phyloP scores from a whole-genome alignment of 1,140 invertebrate species.

The Potamilus streckersoni region DNA sequence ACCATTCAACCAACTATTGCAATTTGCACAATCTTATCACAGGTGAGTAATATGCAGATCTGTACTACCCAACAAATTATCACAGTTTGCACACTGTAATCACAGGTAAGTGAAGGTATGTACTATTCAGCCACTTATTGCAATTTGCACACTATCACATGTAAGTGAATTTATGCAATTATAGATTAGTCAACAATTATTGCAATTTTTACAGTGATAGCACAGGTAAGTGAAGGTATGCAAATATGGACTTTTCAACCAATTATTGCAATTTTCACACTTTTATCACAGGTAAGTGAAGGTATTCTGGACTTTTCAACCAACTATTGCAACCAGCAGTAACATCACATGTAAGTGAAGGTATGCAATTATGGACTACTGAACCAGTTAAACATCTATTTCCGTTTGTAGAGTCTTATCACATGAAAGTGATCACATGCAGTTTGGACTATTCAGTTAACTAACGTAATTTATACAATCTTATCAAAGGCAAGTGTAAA shows the following conservation, averaged over 20 bases:
- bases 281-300: slow-evolving; percentile 65
- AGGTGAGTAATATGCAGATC: slow-evolving; percentile 65
- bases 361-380: slow-evolving; percentile 70
- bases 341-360: slow-evolving; percentile 62
- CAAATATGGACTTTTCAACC: slow-evolving; percentile 70
- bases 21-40: slow-evolving; percentile 70
- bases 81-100: slow-evolving; percentile 71
- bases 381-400: slow-evolving; percentile 68
- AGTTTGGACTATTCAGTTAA: slow-evolving; percentile 70
- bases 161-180: no score
- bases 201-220: no score
- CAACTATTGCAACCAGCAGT: slow-evolving; percentile 72
- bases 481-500: slow-evolving; percentile 61
- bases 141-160: no score
- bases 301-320: slow-evolving; percentile 71
- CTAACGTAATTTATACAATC: slow-evolving; percentile 71
- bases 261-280: slow-evolving; percentile 72
- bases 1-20: slow-evolving; percentile 72
- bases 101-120: slow-evolving; percentile 45
- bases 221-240: slow-evolving; percentile 49
- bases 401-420: slow-evolving; percentile 70
- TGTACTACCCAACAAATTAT: slow-evolving; percentile 71
- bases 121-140: no score
- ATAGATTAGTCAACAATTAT: no score
- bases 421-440: slow-evolving; percentile 67